Base-by-base conservation (phyloP, 2,113 vertebrate genomes). In the Paraplagusia blochii region DNA sequence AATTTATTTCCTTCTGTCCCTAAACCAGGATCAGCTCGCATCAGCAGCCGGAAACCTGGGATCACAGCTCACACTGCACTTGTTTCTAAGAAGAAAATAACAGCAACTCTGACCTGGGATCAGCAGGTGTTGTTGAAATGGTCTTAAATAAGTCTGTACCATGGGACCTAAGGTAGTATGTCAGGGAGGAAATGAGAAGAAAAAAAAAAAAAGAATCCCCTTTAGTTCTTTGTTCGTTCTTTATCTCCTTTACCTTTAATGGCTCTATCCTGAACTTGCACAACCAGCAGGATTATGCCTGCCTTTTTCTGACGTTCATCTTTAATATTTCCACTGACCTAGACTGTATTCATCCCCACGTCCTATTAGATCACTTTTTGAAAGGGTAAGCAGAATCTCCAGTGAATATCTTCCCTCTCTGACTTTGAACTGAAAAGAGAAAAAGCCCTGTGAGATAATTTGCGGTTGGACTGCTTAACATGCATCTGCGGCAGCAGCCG, bases 381-480 rank as follows among this genome's bases (percentile, higher is more conserved):
- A 74, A 76, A 72, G 1, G 52, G 48, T 69, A 53, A 77, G 64
- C 61, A 70, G 40, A 69, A 65, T 44, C 59, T 50, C 22, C 8
- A 52, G 68, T 74, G 55, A 49, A 66, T 74, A 53, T 68, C 53
- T 38, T 52, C 68, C 33, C n/a, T 42, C 56, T 69, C 53, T 9
- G 40, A 36, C 50, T 72, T 74, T 69, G 57, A 79, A 66, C 38
- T 1, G 5, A 61, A 58, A 50, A 9, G 22, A 29, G 5, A 61
- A 38, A 12, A 57, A 72, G 63, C 57, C 64, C 61, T 5, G 14
- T n/a, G 42, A 69, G 63, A 63, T 69, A 69, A 76, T 74, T 43
- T 62, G 68, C 63, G 75, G 22, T 29, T 52, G 56, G 38, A 69
- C 57, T 75, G 66, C 80, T 85, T 81, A 77, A 75, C 78, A 82